These are phyloP conservation scores for Orestias chungarensis DNA, from an alignment of 2,797 vertebrate species.

Conservation along the genomic window DNA sequence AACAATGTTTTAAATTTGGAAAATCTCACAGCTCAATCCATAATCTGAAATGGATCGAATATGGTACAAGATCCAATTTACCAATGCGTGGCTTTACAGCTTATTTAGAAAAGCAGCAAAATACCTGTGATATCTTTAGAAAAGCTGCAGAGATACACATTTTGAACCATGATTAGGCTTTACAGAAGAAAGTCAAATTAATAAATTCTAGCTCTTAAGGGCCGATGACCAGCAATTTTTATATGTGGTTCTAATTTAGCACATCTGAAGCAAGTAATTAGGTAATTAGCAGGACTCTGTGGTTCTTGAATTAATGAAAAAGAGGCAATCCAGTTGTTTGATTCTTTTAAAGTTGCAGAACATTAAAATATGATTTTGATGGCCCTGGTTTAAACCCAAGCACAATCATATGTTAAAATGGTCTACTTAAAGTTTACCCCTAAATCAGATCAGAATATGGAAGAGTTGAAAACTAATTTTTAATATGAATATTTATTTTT, in stretches of 20 bases:
- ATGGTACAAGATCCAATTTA: not conserved
- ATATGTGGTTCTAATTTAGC: not conserved
- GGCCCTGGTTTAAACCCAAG: not conserved
- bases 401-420: not conserved
- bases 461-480: no score
- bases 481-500: not conserved
- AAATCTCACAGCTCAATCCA: no score
- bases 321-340: no score
- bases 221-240: not conserved
- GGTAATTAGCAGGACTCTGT: not conserved
- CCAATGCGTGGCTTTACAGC: not conserved
- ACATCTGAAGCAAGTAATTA: not conserved
- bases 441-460: not conserved
- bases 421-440: not conserved
- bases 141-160: not conserved
- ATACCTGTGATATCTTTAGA: not conserved
- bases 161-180: no score
- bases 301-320: not conserved
- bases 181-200: not conserved
- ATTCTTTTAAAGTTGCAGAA: not conserved
- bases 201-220: no score
- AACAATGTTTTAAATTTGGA: no score
- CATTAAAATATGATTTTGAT: not conserved
- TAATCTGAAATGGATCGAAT: not conserved
- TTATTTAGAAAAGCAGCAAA: not conserved